Evolutionary conservation across 2,797 vertebrate species (phyloP).

Genomic region (Brachymystax lenok): DNA sequence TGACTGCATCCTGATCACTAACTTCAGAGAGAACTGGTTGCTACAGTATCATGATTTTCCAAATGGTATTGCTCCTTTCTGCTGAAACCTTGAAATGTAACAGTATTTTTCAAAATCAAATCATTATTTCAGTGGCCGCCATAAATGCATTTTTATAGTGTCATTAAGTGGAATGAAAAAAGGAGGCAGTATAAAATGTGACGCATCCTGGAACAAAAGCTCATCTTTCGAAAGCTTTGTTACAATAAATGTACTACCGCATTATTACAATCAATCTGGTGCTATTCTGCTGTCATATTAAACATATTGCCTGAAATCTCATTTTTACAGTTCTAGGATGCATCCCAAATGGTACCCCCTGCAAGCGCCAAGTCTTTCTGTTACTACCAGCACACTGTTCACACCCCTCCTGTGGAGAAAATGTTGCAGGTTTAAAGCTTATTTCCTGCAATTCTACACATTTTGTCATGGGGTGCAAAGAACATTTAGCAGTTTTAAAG

Average conservation of each 20-base stretch:
- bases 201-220: background rate
- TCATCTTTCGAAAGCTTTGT: background rate
- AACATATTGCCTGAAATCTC: background rate
- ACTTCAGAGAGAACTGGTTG: constrained; percentile 16
- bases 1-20: constrained; percentile 5
- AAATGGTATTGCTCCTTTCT: background rate
- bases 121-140: background rate
- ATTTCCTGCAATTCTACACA: too few relatives aligned
- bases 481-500: too few relatives aligned
- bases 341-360: too few relatives aligned
- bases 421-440: too few relatives aligned
- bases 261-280: background rate
- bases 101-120: background rate
- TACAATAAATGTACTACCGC: background rate
- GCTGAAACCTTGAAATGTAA: background rate
- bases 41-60: background rate
- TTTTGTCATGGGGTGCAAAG: too few relatives aligned
- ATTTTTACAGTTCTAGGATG: background rate
- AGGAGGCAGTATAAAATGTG: background rate
- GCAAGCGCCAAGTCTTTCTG: too few relatives aligned
- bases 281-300: background rate
- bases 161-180: background rate
- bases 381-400: too few relatives aligned
- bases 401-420: too few relatives aligned
- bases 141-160: background rate